Evolutionary conservation across 2,888 invertebrate species (phyloP).

Genomic region (Zygaena filipendulae): DNA sequence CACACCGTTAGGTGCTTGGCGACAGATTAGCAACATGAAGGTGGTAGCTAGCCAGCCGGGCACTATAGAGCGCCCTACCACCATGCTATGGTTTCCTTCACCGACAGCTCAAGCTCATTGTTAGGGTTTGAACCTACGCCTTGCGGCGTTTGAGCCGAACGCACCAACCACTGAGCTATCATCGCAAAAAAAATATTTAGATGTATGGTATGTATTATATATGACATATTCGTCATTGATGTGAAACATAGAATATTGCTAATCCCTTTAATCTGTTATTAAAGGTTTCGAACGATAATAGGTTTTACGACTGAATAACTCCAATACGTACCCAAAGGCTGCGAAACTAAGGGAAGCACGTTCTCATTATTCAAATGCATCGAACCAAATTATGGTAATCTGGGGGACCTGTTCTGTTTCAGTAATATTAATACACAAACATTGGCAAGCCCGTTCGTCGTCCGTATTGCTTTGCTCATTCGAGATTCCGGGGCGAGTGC

Average conservation of each 20-base stretch:
- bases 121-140: no score
- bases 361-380: slow-evolving; percentile 67
- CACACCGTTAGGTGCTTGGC: no score
- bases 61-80: no score
- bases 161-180: no score
- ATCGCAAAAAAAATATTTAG: no score
- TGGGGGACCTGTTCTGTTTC: slow-evolving; percentile 64
- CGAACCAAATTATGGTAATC: slow-evolving; percentile 68
- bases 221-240: no score
- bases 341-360: slow-evolving; percentile 44
- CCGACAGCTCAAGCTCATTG: no score
- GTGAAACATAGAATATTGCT: slow-evolving; percentile 21
- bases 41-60: no score
- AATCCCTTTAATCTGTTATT: slow-evolving; percentile 24
- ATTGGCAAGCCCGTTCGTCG: slow-evolving; percentile 27
- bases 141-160: no score
- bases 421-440: slow-evolving; percentile 63
- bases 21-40: no score
- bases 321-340: slow-evolving; percentile 42
- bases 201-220: no score
- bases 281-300: slow-evolving; percentile 35
- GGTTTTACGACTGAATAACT: slow-evolving; percentile 47
- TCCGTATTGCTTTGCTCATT: slow-evolving; percentile 17
- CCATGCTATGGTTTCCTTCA: no score
- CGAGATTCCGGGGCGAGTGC: slow-evolving; percentile 22